These are phyloP conservation scores for Scomber japonicus DNA, from an alignment of 2,113 vertebrate genomes.

Conservation along the genomic window DNA sequence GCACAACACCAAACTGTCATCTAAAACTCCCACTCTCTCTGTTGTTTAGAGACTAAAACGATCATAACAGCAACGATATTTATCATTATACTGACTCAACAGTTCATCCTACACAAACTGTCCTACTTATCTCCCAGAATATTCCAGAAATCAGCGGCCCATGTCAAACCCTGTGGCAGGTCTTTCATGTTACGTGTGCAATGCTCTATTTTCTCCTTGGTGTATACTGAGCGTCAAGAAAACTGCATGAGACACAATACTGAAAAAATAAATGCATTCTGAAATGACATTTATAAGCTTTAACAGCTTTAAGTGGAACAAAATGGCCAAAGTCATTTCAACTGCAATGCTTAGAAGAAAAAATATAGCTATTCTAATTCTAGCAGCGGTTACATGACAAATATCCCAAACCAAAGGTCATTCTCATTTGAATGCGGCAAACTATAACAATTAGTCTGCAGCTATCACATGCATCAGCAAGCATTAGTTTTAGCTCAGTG, in stretches of 20 bases:
- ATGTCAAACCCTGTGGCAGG: not conserved
- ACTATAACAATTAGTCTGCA: conserved; percentile 66
- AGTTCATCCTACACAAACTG: not conserved
- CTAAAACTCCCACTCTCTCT: too few species aligned
- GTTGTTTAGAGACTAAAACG: not conserved
- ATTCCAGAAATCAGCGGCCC: not conserved
- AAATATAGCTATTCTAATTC: conserved; percentile 35
- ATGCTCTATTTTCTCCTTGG: not conserved
- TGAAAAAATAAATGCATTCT: not conserved
- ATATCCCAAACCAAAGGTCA: conserved; percentile 60
- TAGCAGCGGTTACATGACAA: conserved; percentile 48
- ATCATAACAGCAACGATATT: not conserved
- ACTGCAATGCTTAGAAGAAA: not conserved
- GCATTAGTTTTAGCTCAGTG: conserved; percentile 64
- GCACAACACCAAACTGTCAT: too few species aligned
- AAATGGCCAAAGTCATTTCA: conserved; percentile 33
- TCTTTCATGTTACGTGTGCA: not conserved
- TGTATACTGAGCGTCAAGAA: not conserved
- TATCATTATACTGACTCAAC: too few species aligned
- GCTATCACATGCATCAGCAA: conserved; percentile 67
- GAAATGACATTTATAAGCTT: not conserved
- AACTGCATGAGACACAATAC: not conserved
- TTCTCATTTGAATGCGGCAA: conserved; percentile 55
- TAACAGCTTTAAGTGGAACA: conserved; percentile 4
- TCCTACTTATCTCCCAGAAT: not conserved